Evolutionary conservation across 2,113 vertebrate species (phyloP), one percentile per base, ranked within the genome.

Genomic region (Potamarius usumacintae): DNA sequence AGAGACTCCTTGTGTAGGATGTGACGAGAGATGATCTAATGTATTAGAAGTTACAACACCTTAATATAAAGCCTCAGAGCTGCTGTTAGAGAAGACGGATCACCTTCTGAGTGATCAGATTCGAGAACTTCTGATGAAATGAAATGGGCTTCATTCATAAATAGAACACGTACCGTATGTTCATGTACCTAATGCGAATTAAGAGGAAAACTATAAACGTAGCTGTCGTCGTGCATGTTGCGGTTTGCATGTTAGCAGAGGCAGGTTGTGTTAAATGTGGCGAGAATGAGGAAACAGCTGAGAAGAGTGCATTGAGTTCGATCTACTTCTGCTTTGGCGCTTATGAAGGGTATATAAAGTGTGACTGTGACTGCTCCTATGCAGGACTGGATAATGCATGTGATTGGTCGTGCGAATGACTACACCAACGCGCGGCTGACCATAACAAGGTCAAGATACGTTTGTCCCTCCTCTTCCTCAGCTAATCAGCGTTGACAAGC

Each of bases 111-210:
- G 34, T 15, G 20, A 17, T 71, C 12, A 18, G 67, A 34, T 18
- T 27, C 0, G 5, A 18, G 71, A 22, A 22, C 9, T 22, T 74
- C 34, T 34, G 34, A 34, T 9, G 15, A 50, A 34, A 50, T 22
- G 2, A 60, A 60, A 7, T 1, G 12, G 6, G 12, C 9, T 14
- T 14, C n/a, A 14, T 27, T 15, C 12, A 34, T 15, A 17, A 17
- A 34, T 34, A 1, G 2, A 30, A 27, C 10, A 12, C n/a, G 0
- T 27, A 0, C 65, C 5, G 0, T 1, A 0, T 25, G 8, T 2
- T 4, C n/a, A 14, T 67, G 65, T 67, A 14, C 25, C 65, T 67
- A 27, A 25, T 27, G 25, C 4, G 12, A 25, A 65, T 25, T 25
- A 22, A 7, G 7, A 63, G 60, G 60, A 20, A 63, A 2, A 11